Conservation (phyloP, 2,797 vertebrate genomes). For the Austrolebias charrua region DNA sequence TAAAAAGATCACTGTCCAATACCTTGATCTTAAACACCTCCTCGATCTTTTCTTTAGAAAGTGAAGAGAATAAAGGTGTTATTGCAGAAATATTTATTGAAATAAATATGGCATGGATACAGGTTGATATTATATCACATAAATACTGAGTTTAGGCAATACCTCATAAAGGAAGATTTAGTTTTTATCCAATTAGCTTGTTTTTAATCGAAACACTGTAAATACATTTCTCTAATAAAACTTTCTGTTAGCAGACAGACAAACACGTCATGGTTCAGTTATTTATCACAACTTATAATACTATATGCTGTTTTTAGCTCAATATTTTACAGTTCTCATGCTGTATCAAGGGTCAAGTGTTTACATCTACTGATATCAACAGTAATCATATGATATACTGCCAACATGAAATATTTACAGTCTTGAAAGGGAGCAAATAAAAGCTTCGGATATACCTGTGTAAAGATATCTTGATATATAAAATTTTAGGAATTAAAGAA, state of each 20-base stretch:
- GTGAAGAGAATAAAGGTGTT: conserved; percentile 22
- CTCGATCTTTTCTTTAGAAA: not conserved
- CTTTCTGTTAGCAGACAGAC: conserved; percentile 29
- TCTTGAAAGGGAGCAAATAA: conserved; percentile 90
- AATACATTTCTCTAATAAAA: conserved; percentile 47
- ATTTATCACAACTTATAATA: conserved; percentile 56
- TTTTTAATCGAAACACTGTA: conserved; percentile 48
- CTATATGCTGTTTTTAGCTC: conserved; percentile 64
- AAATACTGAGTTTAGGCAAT: conserved; percentile 74
- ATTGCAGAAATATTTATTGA: conserved; percentile 81
- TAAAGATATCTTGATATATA: conserved; percentile 85
- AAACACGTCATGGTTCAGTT: conserved; percentile 54
- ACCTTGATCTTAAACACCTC: no score
- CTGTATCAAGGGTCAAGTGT: conserved; percentile 77
- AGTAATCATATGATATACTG: conserved; percentile 81
- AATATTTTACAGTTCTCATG: conserved; percentile 64
- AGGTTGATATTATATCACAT: conserved; percentile 75
- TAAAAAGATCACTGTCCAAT: no score
- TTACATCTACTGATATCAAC: conserved; percentile 83
- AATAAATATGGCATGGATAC: conserved; percentile 81
- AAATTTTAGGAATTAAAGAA: conserved; percentile 81
- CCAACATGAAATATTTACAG: conserved; percentile 94
- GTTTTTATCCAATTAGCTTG: conserved; percentile 51
- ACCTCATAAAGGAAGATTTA: conserved; percentile 54
- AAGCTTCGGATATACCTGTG: conserved; percentile 80